Evolutionary conservation across 2,888 invertebrate species (phyloP), one percentile per base, ranked within the genome.

Genomic region (Xestoiulus laeticollis): DNA sequence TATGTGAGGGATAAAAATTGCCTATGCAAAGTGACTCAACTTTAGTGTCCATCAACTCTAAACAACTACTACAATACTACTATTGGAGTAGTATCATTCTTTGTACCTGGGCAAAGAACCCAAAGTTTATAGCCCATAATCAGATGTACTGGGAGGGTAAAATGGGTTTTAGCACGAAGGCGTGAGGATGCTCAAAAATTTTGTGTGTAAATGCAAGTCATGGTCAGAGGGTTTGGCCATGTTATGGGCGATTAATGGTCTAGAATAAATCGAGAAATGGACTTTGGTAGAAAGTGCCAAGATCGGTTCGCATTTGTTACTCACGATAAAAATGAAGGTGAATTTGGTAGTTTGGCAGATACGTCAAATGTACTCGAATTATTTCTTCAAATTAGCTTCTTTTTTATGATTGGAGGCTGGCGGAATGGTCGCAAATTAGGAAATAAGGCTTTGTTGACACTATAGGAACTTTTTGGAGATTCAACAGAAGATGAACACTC

Each of bases 221-320:
- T 78, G 26, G 78, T 30, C 22, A 78, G 26, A 30, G 14, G 30
- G 22, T 14, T 78, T 30, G 26, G 12, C 30, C 78, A 78, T 78
- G 78, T 78, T 78, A 78, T 78, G 78, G 78, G 14, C 78, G 78
- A 78, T 78, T 78, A 78, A 78, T 30, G 78, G 78, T 26, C 78
- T 30, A 26, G 78, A 78, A 78, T 14, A 78, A 78, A 78, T 78
- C 78, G 78, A 78, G 78, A 78, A 78, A 78, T 30, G 78, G 78
- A 78, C 78, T 78, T 78, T 78, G 78, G 30, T 14, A 14, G 78
- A 78, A 78, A 78, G 78, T 78, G 78, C 78, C 12, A 14, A 30
- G 14, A 30, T 78, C n/a, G 68, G n/a, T 26, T 26, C 78, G 22
- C 78, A 78, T 78, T 26, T 22, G 78, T 78, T 78, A 78, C 78